Evolutionary conservation across 2,888 invertebrate species (phyloP), one percentile per base, ranked within the genome.

Genomic region (Leptinotarsa juncta): DNA sequence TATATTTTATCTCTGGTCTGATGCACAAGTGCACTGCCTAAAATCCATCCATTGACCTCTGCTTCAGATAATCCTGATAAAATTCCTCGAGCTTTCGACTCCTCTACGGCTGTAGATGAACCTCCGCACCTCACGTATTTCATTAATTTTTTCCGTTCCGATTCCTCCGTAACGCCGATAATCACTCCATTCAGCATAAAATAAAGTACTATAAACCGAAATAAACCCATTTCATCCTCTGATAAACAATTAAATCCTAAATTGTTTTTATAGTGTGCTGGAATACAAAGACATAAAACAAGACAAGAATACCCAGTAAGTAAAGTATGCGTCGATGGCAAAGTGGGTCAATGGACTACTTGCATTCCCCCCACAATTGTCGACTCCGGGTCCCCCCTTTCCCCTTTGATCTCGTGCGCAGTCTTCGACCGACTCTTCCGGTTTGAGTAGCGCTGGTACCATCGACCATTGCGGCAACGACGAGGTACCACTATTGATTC

Each of bases 331-430:
- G 84, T 84, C 82, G 84, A 83, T 83, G 81, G 80, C 81, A 84
- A 86, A 84, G 85, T 86, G 79, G 86, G 86, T 86, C 86, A 85
- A 82, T 84, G 86, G 84, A 83, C 86, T 84, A 86, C 84, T 85
- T 85, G 71, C 76, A 65, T 23, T 57, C 62, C 50, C 55, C 69
- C 51, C 23, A 68, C 51, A 55, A 50, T 79, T 76, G 71, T 74
- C 78, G 80, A 79, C 84, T 82, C 84, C 84, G 84, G 83, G 82
- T 81, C 75, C 80, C 80, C 78, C 82, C 79, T 77, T 73, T 70
- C 79, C 74, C 82, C 81, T 79, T 79, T 77, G 80, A 80, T 74
- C 80, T 82, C 83, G 78, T 79, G 81, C 81, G 83, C 80, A 82
- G 82, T 80, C 84, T 82, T 81, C 80, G 80, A 80, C 72, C 50